These are phyloP conservation scores for Paguma larvata DNA, from an alignment of 2,797 vertebrate genomes.

Conservation along the genomic window DNA sequence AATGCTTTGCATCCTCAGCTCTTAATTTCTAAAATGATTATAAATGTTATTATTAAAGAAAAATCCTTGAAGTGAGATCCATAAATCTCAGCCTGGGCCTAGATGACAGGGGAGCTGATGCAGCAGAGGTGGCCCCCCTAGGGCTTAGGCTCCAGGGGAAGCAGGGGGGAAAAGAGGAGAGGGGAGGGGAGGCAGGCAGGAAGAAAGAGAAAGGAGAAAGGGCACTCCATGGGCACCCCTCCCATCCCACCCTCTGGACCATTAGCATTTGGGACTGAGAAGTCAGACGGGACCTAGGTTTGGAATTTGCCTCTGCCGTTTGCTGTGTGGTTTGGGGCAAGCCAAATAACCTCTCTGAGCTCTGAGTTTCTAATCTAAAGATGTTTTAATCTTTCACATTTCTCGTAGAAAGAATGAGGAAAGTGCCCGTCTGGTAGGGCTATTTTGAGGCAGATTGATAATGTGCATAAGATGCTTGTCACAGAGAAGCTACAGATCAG, in stretches of 20 bases:
- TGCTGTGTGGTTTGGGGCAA: slow-evolving; percentile 34
- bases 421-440: background rate
- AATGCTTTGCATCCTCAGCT: slow-evolving; percentile 83
- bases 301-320: slow-evolving; percentile 12
- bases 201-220: background rate
- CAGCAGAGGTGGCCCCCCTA: background rate
- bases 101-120: slow-evolving; percentile 62
- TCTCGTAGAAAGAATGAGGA: background rate
- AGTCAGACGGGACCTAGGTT: background rate
- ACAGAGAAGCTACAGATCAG: background rate
- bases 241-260: background rate
- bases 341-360: slow-evolving; percentile 1
- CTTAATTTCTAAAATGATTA: slow-evolving; percentile 86
- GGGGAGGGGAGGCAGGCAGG: fast-evolving
- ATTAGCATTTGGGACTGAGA: background rate
- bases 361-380: background rate
- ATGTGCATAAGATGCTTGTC: background rate
- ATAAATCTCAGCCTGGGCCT: slow-evolving; percentile 73
- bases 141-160: background rate
- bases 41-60: slow-evolving; percentile 85
- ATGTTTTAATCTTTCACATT: background rate
- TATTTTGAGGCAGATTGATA: background rate
- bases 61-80: slow-evolving; percentile 80
- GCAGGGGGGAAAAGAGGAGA: background rate
- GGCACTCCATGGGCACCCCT: fast-evolving